These are phyloP conservation scores for Lasiurus cinereus DNA, from an alignment of 2,113 vertebrate genomes.

Conservation along the genomic window DNA sequence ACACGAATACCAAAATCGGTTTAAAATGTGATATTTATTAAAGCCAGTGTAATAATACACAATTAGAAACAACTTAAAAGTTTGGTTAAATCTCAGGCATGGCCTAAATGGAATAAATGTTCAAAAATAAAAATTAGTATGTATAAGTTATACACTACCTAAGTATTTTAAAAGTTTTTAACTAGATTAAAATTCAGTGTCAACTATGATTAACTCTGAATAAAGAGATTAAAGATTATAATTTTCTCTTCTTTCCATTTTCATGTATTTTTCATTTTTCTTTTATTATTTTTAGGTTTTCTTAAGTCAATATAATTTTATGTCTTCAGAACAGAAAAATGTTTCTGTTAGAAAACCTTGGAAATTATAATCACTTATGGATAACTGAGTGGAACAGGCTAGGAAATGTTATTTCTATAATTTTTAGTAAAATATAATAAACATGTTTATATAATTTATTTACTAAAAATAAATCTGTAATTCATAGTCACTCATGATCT, in stretches of 20 bases:
- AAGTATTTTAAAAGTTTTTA: not conserved
- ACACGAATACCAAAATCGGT: not conserved
- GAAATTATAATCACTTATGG: not conserved
- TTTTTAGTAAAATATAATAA: too few relatives aligned
- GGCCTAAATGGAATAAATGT: not conserved
- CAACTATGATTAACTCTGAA: not conserved
- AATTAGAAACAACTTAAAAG: not conserved
- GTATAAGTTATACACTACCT: not conserved
- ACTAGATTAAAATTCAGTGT: not conserved
- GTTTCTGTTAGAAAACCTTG: not conserved
- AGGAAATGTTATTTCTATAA: not conserved
- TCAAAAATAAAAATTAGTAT: not conserved
- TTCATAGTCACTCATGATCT: not conserved
- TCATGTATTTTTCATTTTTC: conserved; percentile 1
- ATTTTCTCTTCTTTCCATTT: not conserved
- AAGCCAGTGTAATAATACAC: not conserved
- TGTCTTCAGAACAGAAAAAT: not conserved
- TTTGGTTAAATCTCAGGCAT: not conserved
- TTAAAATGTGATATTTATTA: not conserved
- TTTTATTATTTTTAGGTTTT: conserved; percentile 23
- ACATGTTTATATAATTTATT: too few relatives aligned
- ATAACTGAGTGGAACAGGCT: not conserved
- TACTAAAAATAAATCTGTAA: not conserved
- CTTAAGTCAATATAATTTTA: conserved; percentile 2
- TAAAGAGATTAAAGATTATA: not conserved